Conservation (phyloP, 1,140 invertebrate genomes). For the Drosophila kepulauana region DNA sequence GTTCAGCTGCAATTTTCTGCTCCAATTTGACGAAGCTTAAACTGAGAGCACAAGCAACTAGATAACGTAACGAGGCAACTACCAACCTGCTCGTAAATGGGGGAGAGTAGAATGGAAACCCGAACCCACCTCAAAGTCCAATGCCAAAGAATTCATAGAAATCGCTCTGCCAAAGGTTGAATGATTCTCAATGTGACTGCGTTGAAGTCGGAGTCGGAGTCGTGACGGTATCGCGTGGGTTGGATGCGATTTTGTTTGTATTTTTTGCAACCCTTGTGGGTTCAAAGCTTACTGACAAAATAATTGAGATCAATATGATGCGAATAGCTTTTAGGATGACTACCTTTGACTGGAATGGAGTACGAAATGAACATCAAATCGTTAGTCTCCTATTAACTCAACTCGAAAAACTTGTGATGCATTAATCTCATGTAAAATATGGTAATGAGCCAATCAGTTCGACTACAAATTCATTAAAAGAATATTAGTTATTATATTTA, state of each 20-base stretch:
- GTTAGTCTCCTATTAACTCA: constrained; percentile 37
- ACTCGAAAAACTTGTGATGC: not conserved
- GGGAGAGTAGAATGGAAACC: constrained; percentile 12
- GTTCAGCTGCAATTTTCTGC: constrained; percentile 20
- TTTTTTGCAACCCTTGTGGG: constrained; percentile 4
- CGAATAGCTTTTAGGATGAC: constrained; percentile 20
- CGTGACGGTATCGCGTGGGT: not conserved
- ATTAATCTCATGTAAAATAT: too few species aligned
- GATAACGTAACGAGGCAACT: constrained; percentile 22
- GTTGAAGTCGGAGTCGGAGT: not conserved
- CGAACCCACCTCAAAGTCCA: constrained; percentile 24
- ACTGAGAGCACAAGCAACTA: not conserved
- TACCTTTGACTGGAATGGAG: constrained; percentile 29
- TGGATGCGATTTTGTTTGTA: not conserved
- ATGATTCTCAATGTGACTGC: not conserved
- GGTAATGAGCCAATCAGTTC: too few species aligned
- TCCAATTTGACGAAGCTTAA: constrained; percentile 27
- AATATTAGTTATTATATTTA: too few species aligned
- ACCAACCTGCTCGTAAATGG: not conserved
- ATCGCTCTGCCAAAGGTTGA: not conserved
- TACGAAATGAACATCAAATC: constrained; percentile 18
- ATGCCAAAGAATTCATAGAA: constrained; percentile 28
- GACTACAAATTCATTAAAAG: too few species aligned
- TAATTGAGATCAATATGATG: constrained; percentile 68
- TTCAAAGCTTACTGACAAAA: constrained; percentile 56